phyloP scores from a whole-genome alignment of 2,797 vertebrate genomes.

The Lates japonicus region DNA sequence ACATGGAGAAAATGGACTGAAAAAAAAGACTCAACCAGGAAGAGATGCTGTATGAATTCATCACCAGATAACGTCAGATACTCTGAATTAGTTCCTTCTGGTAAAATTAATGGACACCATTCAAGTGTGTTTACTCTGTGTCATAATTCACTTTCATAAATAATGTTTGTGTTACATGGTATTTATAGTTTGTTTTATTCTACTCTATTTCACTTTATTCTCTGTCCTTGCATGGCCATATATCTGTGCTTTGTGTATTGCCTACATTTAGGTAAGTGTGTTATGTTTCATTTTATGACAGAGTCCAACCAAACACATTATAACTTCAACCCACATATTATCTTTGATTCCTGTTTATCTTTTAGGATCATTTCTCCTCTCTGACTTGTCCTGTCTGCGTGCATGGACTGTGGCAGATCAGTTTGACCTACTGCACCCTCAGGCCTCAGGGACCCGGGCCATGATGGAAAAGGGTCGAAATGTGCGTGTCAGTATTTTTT shows the following conservation, averaged over 20 bases:
- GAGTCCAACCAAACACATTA: background rate
- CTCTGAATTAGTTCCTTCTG: background rate
- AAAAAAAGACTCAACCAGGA: background rate
- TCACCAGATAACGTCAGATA: background rate
- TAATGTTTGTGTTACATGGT: background rate
- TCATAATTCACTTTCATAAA: background rate
- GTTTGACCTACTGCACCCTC: conserved; percentile 68
- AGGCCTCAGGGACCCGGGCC: conserved; percentile 46
- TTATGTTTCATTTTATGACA: background rate
- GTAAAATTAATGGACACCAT: background rate
- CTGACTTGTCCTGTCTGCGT: conserved; percentile 6
- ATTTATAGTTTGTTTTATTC: background rate
- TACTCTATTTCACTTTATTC: background rate
- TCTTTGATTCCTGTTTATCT: background rate
- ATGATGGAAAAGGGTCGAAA: conserved; percentile 33
- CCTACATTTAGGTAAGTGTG: background rate
- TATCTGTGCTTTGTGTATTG: background rate
- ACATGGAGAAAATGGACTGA: conserved; percentile 11
- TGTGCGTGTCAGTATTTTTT: conserved; percentile 42
- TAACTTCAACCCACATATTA: background rate
- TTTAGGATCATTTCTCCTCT: background rate
- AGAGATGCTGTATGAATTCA: background rate
- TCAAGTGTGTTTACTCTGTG: background rate
- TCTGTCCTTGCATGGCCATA: background rate
- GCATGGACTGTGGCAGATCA: conserved; percentile 59